Evolutionary conservation across 2,113 vertebrate genomes (phyloP).

Genomic region (Opisthocomus hoazin): DNA sequence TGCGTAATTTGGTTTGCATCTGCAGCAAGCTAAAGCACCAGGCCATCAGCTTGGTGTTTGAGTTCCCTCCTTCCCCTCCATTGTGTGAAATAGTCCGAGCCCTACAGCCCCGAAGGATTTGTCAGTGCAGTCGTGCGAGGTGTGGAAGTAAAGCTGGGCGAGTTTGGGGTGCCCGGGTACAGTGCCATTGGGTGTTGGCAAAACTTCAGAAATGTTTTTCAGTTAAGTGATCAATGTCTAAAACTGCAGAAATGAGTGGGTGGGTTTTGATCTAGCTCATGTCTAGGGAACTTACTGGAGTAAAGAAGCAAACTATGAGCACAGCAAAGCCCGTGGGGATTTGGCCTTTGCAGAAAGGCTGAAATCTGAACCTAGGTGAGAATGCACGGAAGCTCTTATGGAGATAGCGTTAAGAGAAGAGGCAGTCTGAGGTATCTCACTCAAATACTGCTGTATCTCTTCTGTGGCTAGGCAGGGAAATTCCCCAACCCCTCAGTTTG

Average conservation of each 20-base stretch:
- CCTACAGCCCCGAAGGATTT: not conserved
- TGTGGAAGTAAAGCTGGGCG: not conserved
- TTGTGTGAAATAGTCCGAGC: not conserved
- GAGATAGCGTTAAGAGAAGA: not conserved
- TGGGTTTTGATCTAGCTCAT: not conserved
- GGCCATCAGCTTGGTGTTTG: not conserved
- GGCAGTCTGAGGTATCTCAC: not conserved
- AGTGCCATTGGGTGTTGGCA: not conserved
- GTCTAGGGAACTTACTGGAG: not conserved
- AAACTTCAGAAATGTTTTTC: not conserved
- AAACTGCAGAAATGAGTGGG: not conserved
- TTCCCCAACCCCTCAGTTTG: not conserved
- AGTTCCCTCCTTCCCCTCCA: not conserved
- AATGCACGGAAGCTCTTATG: not conserved
- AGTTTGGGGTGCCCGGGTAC: not conserved
- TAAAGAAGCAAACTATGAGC: not conserved
- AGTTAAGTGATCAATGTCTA: not conserved
- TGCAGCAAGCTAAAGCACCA: not conserved
- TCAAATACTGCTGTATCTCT: not conserved
- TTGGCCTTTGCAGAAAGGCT: not conserved
- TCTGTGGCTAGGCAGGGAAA: not conserved
- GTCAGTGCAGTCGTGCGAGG: not conserved
- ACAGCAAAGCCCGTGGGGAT: not conserved
- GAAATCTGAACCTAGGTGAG: not conserved
- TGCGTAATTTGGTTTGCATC: not conserved